A percentile compares a stretch with the other conserved stretches of the same genome.
These are phyloP conservation scores for Tachypleus tridentatus DNA, from an alignment of 1,140 invertebrate species.

Conservation along the genomic window DNA sequence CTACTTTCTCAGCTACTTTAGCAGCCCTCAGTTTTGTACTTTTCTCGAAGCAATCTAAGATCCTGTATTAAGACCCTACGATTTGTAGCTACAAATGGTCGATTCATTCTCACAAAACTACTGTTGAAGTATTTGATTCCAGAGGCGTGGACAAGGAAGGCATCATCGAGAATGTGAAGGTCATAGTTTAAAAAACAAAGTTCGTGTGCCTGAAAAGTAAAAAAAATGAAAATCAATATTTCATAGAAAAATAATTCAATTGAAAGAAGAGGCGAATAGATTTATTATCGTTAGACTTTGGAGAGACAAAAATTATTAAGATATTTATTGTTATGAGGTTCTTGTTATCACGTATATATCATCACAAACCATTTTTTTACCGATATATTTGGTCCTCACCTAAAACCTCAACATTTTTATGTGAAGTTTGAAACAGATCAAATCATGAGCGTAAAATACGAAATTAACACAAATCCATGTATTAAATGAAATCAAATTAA, in stretches of 20 bases:
- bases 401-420: constrained; percentile 1
- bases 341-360: background rate
- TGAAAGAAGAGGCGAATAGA: no score
- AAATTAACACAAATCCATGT: no score
- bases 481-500: no score
- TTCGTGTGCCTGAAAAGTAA: constrained; percentile 53
- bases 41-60: no score
- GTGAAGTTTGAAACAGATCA: no score
- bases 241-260: constrained; percentile 1
- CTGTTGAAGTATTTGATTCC: constrained; percentile 44
- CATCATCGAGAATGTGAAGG: constrained; percentile 58
- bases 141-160: constrained; percentile 63
- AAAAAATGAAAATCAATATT: constrained; percentile 8
- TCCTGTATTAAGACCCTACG: background rate
- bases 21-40: no score
- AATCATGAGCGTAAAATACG: no score
- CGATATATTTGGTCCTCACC: background rate
- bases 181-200: constrained; percentile 61
- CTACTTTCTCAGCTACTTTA: no score
- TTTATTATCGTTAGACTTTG: background rate
- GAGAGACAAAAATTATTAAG: background rate
- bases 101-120: background rate
- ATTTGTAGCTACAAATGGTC: background rate
- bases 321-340: background rate
- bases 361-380: background rate